Percentiles rank a stretch among this genome's conserved stretches.
phyloP scores from a whole-genome alignment of 2,797 vertebrate genomes.

The Steatocranus sp. region DNA sequence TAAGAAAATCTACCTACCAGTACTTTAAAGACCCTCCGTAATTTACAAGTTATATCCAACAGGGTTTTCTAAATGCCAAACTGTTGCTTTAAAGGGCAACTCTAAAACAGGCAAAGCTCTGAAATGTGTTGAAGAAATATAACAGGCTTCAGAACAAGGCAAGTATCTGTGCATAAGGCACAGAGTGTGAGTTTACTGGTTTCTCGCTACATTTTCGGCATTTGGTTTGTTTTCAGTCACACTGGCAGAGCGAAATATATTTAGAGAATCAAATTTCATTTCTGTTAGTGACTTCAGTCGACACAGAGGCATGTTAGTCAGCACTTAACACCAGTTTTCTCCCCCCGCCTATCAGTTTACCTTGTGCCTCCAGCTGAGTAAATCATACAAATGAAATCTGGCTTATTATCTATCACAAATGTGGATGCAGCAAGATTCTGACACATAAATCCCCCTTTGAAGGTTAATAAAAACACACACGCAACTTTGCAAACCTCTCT shows the following conservation, averaged over 20 bases:
- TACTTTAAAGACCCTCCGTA: neutral
- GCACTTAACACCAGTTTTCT: neutral
- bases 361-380: slow-evolving; percentile 12
- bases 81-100: neutral
- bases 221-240: neutral
- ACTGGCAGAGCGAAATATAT: neutral
- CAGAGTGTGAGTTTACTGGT: neutral
- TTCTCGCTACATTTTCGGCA: neutral
- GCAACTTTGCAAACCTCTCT: neutral
- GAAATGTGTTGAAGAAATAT: neutral
- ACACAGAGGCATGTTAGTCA: neutral
- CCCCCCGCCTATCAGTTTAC: slow-evolving; percentile 4
- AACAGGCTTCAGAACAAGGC: neutral
- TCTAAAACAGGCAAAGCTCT: neutral
- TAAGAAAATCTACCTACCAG: neutral
- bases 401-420: neutral
- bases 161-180: neutral
- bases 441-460: slow-evolving; percentile 3
- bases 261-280: neutral
- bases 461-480: slow-evolving; percentile 1
- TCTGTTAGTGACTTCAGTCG: neutral
- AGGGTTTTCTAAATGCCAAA: neutral
- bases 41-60: neutral
- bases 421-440: neutral
- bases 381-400: slow-evolving; percentile 25